A percentile compares a stretch with the other conserved stretches of the same genome.
phyloP scores from a whole-genome alignment of 37 sponge, comb jelly and placozoan genomes.

The Diacarnus erythraeanus region DNA sequence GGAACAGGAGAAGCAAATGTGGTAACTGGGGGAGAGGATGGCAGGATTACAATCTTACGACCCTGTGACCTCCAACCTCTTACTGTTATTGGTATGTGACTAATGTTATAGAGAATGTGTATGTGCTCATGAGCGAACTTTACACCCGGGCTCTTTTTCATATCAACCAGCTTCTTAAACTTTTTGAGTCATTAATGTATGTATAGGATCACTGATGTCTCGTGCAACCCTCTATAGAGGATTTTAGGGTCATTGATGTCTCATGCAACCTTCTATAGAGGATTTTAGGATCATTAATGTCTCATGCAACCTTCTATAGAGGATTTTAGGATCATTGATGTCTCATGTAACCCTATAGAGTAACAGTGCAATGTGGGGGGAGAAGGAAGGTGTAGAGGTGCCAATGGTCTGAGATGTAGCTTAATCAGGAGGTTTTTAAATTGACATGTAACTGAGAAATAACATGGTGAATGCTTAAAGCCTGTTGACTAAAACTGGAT shows the following conservation, averaged over 20 bases:
- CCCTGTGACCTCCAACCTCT: slow-evolving; percentile 6
- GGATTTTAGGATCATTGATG: neutral
- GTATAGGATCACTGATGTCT: too few species aligned
- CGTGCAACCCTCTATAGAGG: too few species aligned
- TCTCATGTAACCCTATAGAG: neutral
- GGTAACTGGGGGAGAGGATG: slow-evolving; percentile 70
- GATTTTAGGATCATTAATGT: neutral
- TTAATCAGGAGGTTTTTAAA: too few species aligned
- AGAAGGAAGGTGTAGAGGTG: too few species aligned
- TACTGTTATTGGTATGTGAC: slow-evolving; percentile 20
- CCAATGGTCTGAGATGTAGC: too few species aligned
- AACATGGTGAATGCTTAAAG: neutral
- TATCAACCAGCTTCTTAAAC: too few species aligned
- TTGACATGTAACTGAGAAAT: too few species aligned
- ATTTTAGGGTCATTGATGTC: too few species aligned
- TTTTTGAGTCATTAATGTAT: too few species aligned
- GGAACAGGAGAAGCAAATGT: slow-evolving; percentile 14
- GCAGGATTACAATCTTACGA: slow-evolving; percentile 40
- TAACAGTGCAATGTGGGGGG: too few species aligned
- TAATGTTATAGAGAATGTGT: neutral
- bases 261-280: too few species aligned
- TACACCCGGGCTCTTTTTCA: too few species aligned
- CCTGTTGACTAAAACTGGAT: neutral
- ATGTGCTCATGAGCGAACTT: neutral
- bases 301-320: neutral